These are phyloP conservation scores for Bombyx mandarina DNA, from an alignment of 1,140 invertebrate genomes.

Conservation along the genomic window DNA sequence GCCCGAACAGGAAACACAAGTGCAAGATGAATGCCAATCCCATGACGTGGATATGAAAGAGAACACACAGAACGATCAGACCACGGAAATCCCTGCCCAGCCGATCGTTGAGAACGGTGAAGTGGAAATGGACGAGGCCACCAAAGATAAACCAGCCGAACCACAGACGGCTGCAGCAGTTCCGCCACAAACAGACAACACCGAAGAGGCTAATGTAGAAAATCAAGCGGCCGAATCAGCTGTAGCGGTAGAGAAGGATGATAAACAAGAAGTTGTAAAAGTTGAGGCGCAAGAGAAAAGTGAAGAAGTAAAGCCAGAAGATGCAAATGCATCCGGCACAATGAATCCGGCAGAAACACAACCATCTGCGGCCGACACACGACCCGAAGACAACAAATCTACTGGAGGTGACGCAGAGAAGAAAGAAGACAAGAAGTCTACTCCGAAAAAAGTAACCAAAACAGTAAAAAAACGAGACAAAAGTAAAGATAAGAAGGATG, in stretches of 20 bases:
- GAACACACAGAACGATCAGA: constrained; percentile 13
- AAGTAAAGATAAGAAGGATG: constrained; percentile 57
- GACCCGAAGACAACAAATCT: constrained; percentile 22
- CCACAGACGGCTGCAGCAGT: not conserved
- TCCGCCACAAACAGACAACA: not conserved
- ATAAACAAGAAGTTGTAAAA: constrained; percentile 6
- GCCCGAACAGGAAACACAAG: not conserved
- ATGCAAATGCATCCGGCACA: constrained; percentile 8
- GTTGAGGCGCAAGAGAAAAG: constrained; percentile 7
- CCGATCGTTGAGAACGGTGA: constrained; percentile 42
- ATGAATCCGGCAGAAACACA: constrained; percentile 15
- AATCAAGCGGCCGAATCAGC: not conserved
- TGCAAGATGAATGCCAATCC: not conserved
- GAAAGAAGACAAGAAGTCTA: constrained; percentile 34
- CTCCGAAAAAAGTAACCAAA: constrained; percentile 41
- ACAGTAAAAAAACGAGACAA: constrained; percentile 59
- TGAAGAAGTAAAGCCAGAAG: constrained; percentile 14
- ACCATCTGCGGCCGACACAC: constrained; percentile 27
- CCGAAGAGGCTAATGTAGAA: not conserved
- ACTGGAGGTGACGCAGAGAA: constrained; percentile 21
- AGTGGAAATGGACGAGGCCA: constrained; percentile 50
- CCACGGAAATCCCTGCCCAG: constrained; percentile 7
- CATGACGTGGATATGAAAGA: constrained; percentile 51
- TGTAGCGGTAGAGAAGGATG: constrained; percentile 8
- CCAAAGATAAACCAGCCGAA: constrained; percentile 28